A percentile compares a stretch with the other conserved stretches of the same genome.
phyloP scores from a whole-genome alignment of 53 echinoderm and acorn worm species.

The Mesocentrotus franciscanus region DNA sequence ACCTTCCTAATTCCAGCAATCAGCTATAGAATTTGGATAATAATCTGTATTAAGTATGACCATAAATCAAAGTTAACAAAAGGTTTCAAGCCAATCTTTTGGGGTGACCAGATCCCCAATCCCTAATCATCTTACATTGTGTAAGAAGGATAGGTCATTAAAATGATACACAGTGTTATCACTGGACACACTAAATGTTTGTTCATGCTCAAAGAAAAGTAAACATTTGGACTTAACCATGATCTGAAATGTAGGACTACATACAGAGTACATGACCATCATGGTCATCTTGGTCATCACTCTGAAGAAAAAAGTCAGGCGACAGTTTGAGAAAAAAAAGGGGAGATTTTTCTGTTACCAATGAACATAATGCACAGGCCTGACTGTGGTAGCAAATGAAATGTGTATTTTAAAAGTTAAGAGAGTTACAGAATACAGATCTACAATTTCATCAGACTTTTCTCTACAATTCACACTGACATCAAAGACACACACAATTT shows the following conservation, averaged over 20 bases:
- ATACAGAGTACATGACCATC: background rate
- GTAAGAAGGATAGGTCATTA: background rate
- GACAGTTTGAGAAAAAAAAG: too few relatives aligned
- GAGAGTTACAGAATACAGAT: too few relatives aligned
- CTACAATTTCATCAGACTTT: too few relatives aligned
- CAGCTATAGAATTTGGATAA: background rate
- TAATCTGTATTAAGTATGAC: background rate
- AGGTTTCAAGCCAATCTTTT: background rate
- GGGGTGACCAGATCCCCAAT: slow-evolving; percentile 5
- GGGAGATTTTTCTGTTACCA: too few relatives aligned
- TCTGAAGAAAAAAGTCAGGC: background rate
- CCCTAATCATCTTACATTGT: slow-evolving; percentile 4
- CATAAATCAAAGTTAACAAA: slow-evolving; percentile 2
- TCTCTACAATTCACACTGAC: too few relatives aligned
- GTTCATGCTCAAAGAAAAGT: background rate
- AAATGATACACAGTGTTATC: background rate
- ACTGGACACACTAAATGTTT: background rate
- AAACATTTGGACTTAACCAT: background rate
- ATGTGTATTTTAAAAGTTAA: too few relatives aligned
- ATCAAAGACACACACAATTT: too few relatives aligned
- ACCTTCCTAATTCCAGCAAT: background rate
- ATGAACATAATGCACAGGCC: too few relatives aligned
- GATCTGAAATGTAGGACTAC: background rate
- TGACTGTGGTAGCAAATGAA: too few relatives aligned
- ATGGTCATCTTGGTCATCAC: background rate